These are phyloP conservation scores for Melanotaenia maccullochi DNA, from an alignment of 2,797 vertebrate species.

Conservation along the genomic window DNA sequence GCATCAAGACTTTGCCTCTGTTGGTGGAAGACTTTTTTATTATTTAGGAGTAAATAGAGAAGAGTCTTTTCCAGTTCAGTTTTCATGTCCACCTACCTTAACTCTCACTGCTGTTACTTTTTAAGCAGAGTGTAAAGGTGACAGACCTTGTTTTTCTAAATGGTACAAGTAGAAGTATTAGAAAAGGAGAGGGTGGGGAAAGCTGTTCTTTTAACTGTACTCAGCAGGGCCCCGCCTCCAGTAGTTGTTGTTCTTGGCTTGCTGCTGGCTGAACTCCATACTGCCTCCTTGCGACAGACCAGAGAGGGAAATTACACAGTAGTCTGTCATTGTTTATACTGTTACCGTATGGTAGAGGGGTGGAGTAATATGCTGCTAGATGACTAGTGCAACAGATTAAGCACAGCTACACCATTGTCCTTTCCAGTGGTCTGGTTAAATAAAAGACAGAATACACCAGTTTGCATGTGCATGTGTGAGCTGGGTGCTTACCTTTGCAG, in stretches of 20 bases:
- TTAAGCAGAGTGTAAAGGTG: slow-evolving; percentile 40
- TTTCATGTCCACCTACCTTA: slow-evolving; percentile 20
- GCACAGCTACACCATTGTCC: background rate
- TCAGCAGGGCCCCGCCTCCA: slow-evolving; percentile 71
- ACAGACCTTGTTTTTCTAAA: slow-evolving; percentile 68
- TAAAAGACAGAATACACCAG: slow-evolving; percentile 3
- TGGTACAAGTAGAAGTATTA: slow-evolving; percentile 52
- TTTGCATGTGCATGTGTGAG: background rate
- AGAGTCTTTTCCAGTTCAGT: slow-evolving; percentile 15
- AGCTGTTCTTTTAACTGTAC: slow-evolving; percentile 75
- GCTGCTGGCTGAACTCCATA: slow-evolving; percentile 56
- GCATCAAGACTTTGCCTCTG: background rate
- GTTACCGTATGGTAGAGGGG: slow-evolving; percentile 43
- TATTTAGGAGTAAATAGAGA: background rate
- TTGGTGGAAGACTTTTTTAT: slow-evolving; percentile 5
- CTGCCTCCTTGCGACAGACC: slow-evolving; percentile 70
- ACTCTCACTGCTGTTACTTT: slow-evolving; percentile 22
- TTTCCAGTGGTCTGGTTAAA: slow-evolving; percentile 5
- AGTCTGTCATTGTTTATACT: slow-evolving; percentile 55
- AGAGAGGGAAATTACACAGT: slow-evolving; percentile 40
- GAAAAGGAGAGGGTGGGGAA: slow-evolving; percentile 49
- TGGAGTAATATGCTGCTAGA: slow-evolving; percentile 40
- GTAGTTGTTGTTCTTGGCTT: slow-evolving; percentile 76
- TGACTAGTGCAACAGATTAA: slow-evolving; percentile 48
- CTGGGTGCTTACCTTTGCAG: slow-evolving; percentile 1